These are phyloP conservation scores for Cyprinodon diabolis DNA, from an alignment of 2,797 vertebrate species.

Conservation along the genomic window DNA sequence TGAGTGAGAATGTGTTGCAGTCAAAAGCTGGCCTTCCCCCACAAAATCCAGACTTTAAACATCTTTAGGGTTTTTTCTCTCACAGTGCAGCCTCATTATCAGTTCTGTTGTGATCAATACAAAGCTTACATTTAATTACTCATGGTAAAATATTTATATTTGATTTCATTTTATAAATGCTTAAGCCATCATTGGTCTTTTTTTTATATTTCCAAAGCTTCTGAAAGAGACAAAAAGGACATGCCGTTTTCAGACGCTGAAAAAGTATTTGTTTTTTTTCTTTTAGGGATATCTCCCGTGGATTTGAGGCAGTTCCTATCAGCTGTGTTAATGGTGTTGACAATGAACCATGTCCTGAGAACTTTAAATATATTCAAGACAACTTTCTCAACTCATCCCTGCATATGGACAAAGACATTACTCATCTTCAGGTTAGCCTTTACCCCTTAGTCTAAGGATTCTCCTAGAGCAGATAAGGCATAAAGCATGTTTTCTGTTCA, in stretches of 20 bases:
- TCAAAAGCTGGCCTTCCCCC: too few species aligned
- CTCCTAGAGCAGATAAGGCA: background rate
- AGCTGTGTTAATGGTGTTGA: conserved; percentile 92
- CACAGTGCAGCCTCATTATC: too few species aligned
- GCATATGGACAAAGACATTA: conserved; percentile 95
- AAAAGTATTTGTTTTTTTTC: background rate
- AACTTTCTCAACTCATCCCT: conserved; percentile 94
- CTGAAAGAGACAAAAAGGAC: too few species aligned
- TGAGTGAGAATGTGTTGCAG: too few species aligned
- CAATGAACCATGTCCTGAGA: conserved; percentile 86
- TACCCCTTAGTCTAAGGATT: background rate
- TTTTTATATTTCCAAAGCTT: too few species aligned
- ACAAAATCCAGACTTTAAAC: too few species aligned
- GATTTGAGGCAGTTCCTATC: conserved; percentile 91
- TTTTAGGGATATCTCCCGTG: conserved; percentile 91
- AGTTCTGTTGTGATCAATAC: too few species aligned
- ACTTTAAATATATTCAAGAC: conserved; percentile 95
- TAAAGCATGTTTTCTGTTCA: background rate
- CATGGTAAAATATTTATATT: too few species aligned
- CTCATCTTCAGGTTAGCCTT: conserved; percentile 88
- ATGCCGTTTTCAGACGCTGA: background rate
- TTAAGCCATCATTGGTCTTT: too few species aligned
- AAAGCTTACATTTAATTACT: too few species aligned
- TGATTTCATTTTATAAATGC: too few species aligned
- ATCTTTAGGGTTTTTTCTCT: too few species aligned